Percentiles rank a stretch among this genome's conserved stretches.
Conservation (phyloP, 2,888 invertebrate genomes). For the Phalera bucephala region DNA sequence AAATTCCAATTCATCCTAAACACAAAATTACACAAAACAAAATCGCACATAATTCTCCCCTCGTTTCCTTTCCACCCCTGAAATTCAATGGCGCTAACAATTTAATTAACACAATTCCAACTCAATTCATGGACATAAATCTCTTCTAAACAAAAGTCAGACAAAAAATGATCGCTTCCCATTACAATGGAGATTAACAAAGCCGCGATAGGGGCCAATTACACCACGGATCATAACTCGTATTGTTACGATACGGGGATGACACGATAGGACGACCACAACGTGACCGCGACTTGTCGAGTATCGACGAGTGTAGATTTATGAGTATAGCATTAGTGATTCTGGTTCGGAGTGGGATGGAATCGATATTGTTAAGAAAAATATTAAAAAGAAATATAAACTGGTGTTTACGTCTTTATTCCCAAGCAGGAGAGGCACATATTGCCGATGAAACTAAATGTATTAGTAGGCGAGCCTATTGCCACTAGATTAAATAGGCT, state of each 20-base stretch:
- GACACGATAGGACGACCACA: constrained; percentile 18
- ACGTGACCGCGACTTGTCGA: constrained; percentile 27
- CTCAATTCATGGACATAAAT: constrained; percentile 1
- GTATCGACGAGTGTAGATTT: constrained; percentile 32
- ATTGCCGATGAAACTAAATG: too few relatives aligned
- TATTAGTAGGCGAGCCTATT: too few relatives aligned
- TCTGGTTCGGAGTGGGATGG: constrained; percentile 3
- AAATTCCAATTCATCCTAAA: too few relatives aligned
- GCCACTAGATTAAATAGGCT: too few relatives aligned
- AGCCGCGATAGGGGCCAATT: constrained; percentile 11
- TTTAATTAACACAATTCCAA: constrained; percentile 1
- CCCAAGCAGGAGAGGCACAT: too few relatives aligned
- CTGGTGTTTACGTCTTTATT: neutral
- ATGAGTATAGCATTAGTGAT: constrained; percentile 16
- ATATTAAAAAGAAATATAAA: constrained; percentile 5
- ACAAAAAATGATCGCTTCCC: neutral
- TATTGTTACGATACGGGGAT: constrained; percentile 18
- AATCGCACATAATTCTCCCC: too few relatives aligned
- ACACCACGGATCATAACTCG: constrained; percentile 28
- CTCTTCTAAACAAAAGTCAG: neutral
- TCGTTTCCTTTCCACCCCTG: too few relatives aligned
- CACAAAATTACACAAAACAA: too few relatives aligned
- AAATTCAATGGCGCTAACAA: neutral
- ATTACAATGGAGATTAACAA: constrained; percentile 1
- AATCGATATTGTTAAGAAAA: too few relatives aligned